These are phyloP conservation scores for Brachyhypopomus occidentalis DNA, from an alignment of 2,113 vertebrate species.

Conservation along the genomic window DNA sequence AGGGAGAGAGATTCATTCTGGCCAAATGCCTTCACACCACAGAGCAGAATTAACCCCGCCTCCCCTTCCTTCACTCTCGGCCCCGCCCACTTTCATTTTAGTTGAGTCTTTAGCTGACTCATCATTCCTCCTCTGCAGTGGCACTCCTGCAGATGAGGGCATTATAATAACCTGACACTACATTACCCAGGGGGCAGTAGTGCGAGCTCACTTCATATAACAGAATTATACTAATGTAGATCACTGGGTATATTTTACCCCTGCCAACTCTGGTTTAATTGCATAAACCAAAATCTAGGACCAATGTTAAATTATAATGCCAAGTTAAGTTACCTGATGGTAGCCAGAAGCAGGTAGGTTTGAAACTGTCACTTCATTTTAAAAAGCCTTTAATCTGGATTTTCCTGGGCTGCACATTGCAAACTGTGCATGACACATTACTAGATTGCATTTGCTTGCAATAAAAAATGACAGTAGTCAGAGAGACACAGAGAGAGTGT, in stretches of 20 bases:
- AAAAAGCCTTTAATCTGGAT: slow-evolving; percentile 31
- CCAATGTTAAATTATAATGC: not conserved
- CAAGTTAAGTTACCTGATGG: not conserved
- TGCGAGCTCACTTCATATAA: no score
- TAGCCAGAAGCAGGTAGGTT: not conserved
- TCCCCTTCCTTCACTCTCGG: not conserved
- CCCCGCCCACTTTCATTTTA: not conserved
- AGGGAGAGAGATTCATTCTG: not conserved
- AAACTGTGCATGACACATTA: slow-evolving; percentile 17
- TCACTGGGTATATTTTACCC: not conserved
- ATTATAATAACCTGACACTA: not conserved
- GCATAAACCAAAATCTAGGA: not conserved
- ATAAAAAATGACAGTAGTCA: not conserved
- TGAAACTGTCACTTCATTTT: not conserved
- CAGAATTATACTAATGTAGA: not conserved
- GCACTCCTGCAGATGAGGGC: not conserved
- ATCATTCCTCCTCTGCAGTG: slow-evolving; percentile 27
- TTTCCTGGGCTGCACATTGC: not conserved
- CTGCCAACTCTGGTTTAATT: slow-evolving; percentile 5
- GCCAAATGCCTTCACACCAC: not conserved
- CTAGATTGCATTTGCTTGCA: slow-evolving; percentile 4
- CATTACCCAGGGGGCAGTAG: not conserved
- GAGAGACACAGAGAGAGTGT: not conserved
- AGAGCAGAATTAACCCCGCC: not conserved
- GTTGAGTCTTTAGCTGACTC: slow-evolving; percentile 25